Evolutionary conservation across 2,888 invertebrate species (phyloP).

Genomic region (Schrankia costaestrigalis): DNA sequence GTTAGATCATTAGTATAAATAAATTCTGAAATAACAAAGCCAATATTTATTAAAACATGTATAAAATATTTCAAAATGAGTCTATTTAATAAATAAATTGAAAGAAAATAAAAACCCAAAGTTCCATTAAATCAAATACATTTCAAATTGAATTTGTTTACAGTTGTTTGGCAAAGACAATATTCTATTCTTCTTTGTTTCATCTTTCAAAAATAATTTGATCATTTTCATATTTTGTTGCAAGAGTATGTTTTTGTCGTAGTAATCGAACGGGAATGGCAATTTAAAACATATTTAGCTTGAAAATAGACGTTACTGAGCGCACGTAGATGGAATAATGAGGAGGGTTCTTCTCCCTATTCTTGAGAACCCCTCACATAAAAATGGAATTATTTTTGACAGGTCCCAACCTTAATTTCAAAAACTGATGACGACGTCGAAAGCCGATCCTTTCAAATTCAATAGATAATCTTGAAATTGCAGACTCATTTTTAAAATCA

Average conservation of each 20-base stretch:
- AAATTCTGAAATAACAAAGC: no score
- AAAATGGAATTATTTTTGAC: constrained; percentile 62
- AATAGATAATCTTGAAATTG: constrained; percentile 30
- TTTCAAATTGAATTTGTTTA: constrained; percentile 19
- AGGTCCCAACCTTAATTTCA: constrained; percentile 52
- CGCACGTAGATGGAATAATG: constrained; percentile 61
- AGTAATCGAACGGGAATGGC: constrained; percentile 54
- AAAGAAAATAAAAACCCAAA: no score
- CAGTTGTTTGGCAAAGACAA: no score
- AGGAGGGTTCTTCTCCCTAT: constrained; percentile 51
- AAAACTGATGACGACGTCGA: constrained; percentile 46
- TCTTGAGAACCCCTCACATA: constrained; percentile 48
- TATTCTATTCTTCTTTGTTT: no score
- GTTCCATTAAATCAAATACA: constrained; percentile 4
- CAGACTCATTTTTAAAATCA: constrained; percentile 16
- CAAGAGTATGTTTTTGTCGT: constrained; percentile 42
- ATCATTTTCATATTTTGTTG: constrained; percentile 24
- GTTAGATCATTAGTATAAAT: no score
- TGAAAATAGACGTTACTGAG: constrained; percentile 51
- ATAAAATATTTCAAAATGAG: no score
- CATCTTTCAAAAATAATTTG: constrained; percentile 27
- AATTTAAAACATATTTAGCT: constrained; percentile 65
- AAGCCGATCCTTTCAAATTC: constrained; percentile 30
- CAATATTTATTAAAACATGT: no score
- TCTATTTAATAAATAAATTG: no score